A percentile compares a stretch with the other conserved stretches of the same genome.
phyloP scores from a whole-genome alignment of 1,140 invertebrate genomes.

The Apolygus lucorum region DNA sequence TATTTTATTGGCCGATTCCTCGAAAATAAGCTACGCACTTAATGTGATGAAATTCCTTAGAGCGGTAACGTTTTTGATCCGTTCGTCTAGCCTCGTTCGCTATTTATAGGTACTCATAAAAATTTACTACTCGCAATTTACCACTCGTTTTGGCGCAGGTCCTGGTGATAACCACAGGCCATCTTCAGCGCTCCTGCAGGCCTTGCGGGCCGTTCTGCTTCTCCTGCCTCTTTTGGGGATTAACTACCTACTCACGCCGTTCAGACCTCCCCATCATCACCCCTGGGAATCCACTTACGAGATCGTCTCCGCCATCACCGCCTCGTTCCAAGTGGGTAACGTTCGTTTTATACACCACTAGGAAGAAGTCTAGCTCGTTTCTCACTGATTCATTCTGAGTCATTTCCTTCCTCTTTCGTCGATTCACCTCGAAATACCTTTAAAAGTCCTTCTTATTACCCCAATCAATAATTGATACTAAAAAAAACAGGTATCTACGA shows the following conservation, averaged over 20 bases:
- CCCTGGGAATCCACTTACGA: constrained; percentile 71
- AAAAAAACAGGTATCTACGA: too few relatives aligned
- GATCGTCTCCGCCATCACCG: constrained; percentile 69
- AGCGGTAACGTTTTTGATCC: too few relatives aligned
- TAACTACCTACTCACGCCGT: constrained; percentile 82
- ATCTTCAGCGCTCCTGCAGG: constrained; percentile 40
- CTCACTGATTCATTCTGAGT: too few relatives aligned
- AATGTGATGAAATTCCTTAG: too few relatives aligned
- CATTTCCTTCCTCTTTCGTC: background rate
- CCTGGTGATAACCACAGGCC: constrained; percentile 32
- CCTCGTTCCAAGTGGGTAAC: constrained; percentile 70
- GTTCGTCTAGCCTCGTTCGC: too few relatives aligned
- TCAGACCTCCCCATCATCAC: constrained; percentile 61
- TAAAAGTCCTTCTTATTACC: constrained; percentile 39
- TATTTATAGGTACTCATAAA: too few relatives aligned
- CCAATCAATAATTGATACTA: too few relatives aligned
- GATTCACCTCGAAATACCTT: background rate
- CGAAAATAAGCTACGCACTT: too few relatives aligned
- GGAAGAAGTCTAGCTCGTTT: too few relatives aligned
- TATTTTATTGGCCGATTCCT: too few relatives aligned
- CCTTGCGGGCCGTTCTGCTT: constrained; percentile 78
- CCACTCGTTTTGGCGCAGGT: too few relatives aligned
- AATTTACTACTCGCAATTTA: too few relatives aligned
- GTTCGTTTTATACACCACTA: background rate
- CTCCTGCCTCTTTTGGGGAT: constrained; percentile 73